These are phyloP conservation scores for Propithecus deckenii DNA, from an alignment of 2,797 vertebrate species.

Conservation along the genomic window DNA sequence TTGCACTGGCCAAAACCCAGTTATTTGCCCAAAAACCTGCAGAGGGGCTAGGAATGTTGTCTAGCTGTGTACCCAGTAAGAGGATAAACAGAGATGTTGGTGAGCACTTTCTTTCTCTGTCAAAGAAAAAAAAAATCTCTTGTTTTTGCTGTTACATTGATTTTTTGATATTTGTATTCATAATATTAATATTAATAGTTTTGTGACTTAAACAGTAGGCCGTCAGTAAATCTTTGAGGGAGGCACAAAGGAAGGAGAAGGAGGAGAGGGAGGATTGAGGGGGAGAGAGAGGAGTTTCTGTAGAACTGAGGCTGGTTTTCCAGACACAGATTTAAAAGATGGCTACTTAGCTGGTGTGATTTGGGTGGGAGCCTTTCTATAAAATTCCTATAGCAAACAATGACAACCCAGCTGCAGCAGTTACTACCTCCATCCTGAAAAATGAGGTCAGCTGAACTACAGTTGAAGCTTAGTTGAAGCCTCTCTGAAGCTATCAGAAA, in stretches of 20 bases:
- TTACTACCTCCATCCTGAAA: not conserved
- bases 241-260: not conserved
- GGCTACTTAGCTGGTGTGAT: not conserved
- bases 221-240: not conserved
- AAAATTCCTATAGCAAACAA: not conserved
- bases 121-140: not conserved
- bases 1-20: not conserved
- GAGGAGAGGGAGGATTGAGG: not conserved
- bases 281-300: not conserved
- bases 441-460: not conserved
- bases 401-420: not conserved
- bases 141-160: not conserved
- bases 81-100: not conserved
- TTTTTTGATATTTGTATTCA: not conserved
- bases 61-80: not conserved
- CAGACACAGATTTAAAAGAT: not conserved
- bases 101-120: not conserved
- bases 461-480: not conserved
- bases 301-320: not conserved
- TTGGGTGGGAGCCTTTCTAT: not conserved
- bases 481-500: not conserved
- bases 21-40: not conserved
- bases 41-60: not conserved
- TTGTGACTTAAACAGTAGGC: not conserved
- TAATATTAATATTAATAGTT: not conserved